Base-by-base conservation (phyloP, 2,888 invertebrate species). In the Frankliniella fusca region DNA sequence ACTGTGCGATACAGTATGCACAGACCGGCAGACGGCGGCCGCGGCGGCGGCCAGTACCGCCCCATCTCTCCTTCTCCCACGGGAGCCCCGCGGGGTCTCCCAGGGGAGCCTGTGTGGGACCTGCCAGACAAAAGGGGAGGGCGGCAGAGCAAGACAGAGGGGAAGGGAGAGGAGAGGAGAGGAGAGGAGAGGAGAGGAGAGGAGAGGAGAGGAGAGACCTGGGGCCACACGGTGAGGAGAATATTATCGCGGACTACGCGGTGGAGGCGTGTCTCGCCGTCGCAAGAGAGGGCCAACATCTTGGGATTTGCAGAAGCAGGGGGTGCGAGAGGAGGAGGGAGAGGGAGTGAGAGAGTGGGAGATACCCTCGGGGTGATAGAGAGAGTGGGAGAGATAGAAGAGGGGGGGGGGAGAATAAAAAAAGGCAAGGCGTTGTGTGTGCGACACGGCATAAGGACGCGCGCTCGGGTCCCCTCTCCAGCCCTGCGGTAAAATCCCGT, bases 231-330 rank as follows among this genome's bases (percentile, higher is more conserved):
- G 54, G 70, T 8, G 27, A 10, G 23, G 70, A 27, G 70, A 76
- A 76, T 76, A 76, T 76, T 76, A 76, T 76, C 70, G 70, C 70
- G 27, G 70, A 11, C 70, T 76, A 27, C 27, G 9, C 23, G 18
- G 38, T 38, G 2, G 38, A 5, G 38, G 38, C 38, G 38, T 38
- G 38, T 38, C 38, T 38, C 38, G 38, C 38, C 38, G 38, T 38
- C 3, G 38, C 54, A 15, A 20, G 70, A 70, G n/a, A 20, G 54
- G 65, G 23, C 23, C 70, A 70, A 70, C 70, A 70, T 70, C 70
- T 70, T 70, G 70, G 70, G 70, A 70, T 70, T 70, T 23, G n/a
- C 70, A 20, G 70, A n/a, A 70, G 23, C 70, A 20, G 70, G 23
- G 70, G 70, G 11, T n/a, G 70, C 3, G 70, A 70, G 11, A 23